phyloP scores from a whole-genome alignment of 2,113 vertebrate genomes.

The Grammomys surdaster region DNA sequence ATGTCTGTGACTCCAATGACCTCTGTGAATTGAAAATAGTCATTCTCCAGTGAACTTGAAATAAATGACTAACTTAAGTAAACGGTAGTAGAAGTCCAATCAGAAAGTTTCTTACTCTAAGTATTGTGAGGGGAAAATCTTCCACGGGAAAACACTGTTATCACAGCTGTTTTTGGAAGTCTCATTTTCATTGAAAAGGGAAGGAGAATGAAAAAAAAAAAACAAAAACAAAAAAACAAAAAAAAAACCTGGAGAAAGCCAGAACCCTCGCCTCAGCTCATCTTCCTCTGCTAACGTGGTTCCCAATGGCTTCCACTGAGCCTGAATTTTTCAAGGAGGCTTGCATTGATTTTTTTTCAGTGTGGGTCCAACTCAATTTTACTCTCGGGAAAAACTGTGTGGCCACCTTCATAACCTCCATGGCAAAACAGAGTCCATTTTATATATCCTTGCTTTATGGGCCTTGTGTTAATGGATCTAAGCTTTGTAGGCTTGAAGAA shows the following conservation, averaged over 20 bases:
- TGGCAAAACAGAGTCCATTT: background rate
- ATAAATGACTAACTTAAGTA: constrained; percentile 38
- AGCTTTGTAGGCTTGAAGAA: constrained; percentile 3
- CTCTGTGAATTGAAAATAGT: constrained; percentile 8
- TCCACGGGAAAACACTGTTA: background rate
- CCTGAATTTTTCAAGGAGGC: background rate
- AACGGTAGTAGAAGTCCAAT: constrained; percentile 8
- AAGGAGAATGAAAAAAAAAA: background rate
- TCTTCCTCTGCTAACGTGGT: background rate
- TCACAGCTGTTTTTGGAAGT: constrained; percentile 12
- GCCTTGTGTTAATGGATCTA: background rate
- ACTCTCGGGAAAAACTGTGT: background rate
- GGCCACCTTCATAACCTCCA: background rate
- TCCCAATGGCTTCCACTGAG: background rate
- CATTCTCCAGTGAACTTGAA: constrained; percentile 19
- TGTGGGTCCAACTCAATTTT: background rate
- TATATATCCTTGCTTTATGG: background rate
- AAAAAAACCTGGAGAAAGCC: background rate
- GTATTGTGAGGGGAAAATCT: constrained; percentile 6
- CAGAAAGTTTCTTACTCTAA: constrained; percentile 31
- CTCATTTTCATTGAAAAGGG: background rate
- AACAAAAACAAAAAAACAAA: no score
- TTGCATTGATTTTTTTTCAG: background rate
- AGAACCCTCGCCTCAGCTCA: background rate
- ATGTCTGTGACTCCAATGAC: background rate